phyloP scores from a whole-genome alignment of 2,888 invertebrate genomes.

The Papilio protenor region DNA sequence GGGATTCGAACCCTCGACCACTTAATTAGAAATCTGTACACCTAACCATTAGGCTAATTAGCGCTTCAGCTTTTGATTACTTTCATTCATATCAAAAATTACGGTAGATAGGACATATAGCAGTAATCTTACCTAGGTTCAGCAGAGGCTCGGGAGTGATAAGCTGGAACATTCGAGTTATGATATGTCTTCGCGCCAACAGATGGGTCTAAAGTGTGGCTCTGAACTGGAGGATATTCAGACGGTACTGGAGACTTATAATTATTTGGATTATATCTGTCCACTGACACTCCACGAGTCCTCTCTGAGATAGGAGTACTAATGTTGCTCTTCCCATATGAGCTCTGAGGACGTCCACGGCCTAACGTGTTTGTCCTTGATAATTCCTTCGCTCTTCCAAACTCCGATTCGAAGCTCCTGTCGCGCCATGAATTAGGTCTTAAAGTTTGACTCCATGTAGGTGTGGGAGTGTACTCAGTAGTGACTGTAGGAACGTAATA shows the following conservation, averaged over 20 bases:
- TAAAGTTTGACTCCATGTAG: constrained; percentile 80
- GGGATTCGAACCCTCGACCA: too few relatives aligned
- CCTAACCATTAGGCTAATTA: too few relatives aligned
- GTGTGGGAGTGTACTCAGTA: constrained; percentile 67
- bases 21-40: too few relatives aligned
- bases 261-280: constrained; percentile 76
- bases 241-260: constrained; percentile 72
- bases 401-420: constrained; percentile 78
- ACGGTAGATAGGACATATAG: not conserved
- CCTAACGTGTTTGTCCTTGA: constrained; percentile 75
- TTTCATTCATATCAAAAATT: not conserved
- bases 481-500: constrained; percentile 63
- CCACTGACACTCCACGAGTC: constrained; percentile 76
- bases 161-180: constrained; percentile 80
- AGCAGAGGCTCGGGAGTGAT: constrained; percentile 77
- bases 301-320: constrained; percentile 66
- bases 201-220: constrained; percentile 75
- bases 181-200: constrained; percentile 69
- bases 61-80: not conserved
- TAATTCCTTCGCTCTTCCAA: constrained; percentile 72
- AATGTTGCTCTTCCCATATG: constrained; percentile 61
- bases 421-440: constrained; percentile 77
- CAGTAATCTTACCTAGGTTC: constrained; percentile 72
- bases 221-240: constrained; percentile 77
- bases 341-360: constrained; percentile 74